Percentiles rank a stretch among this genome's conserved stretches.
These are phyloP conservation scores for Corythornis leucogaster DNA, from an alignment of 2,797 vertebrate genomes.

Conservation along the genomic window DNA sequence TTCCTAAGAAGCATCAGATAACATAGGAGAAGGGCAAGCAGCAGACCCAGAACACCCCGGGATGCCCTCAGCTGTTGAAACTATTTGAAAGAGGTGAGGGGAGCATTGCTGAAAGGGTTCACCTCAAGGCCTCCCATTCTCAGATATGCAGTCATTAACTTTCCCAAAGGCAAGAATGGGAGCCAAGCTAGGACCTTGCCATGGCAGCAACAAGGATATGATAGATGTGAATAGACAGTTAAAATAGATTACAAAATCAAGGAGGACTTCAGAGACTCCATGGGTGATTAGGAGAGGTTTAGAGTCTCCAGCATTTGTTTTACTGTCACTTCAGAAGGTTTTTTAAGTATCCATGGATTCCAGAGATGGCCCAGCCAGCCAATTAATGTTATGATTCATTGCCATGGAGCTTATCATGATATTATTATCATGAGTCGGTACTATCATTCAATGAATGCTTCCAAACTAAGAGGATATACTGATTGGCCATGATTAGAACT, in stretches of 20 bases:
- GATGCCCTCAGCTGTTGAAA: not conserved
- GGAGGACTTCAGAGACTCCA: not conserved
- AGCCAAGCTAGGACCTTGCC: not conserved
- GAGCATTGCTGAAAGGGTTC: not conserved
- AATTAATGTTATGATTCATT: slow-evolving; percentile 43
- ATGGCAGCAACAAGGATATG: not conserved
- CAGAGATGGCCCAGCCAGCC: not conserved
- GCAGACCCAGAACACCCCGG: not conserved
- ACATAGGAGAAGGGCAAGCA: not conserved
- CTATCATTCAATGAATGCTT: not conserved
- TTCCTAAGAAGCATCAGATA: not conserved
- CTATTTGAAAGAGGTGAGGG: not conserved
- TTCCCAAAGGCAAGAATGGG: not conserved
- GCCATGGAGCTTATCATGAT: not conserved
- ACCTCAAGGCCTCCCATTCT: not conserved
- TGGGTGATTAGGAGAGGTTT: not conserved
- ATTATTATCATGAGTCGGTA: not conserved
- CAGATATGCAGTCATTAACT: not conserved
- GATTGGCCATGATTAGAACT: slow-evolving; percentile 44
- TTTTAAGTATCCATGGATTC: slow-evolving; percentile 27
- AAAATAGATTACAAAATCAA: not conserved
- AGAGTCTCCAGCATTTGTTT: not conserved
- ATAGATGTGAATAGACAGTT: not conserved
- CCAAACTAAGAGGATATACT: slow-evolving; percentile 1
- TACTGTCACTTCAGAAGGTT: slow-evolving; percentile 14